Percentiles rank a stretch among this genome's conserved stretches.
Conservation (phyloP, 2,113 vertebrate species). For the Enhydra lutris region DNA sequence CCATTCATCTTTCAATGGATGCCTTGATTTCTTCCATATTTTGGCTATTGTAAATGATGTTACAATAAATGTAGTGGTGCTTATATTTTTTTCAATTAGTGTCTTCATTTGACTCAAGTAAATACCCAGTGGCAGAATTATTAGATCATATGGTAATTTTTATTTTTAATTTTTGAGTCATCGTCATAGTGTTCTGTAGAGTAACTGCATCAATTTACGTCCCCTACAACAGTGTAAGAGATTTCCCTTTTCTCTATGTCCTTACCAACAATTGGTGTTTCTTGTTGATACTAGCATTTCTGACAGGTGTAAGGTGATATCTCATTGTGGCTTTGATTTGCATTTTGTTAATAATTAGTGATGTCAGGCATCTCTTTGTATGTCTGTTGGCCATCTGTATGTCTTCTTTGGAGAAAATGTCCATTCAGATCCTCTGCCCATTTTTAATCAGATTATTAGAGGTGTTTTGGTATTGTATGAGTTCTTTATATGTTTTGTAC, state of each 20-base stretch:
- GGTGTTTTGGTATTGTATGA: background rate
- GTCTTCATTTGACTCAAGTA: background rate
- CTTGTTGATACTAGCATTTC: background rate
- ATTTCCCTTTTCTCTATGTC: background rate
- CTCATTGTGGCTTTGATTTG: background rate
- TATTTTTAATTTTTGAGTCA: background rate
- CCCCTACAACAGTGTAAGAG: background rate
- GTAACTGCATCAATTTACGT: background rate
- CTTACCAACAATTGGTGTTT: background rate
- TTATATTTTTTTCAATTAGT: background rate
- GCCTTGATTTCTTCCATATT: background rate
- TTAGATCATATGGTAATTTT: background rate
- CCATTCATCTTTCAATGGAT: background rate
- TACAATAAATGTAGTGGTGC: background rate
- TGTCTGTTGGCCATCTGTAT: background rate
- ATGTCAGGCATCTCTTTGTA: background rate
- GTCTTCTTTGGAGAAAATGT: background rate
- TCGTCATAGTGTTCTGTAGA: background rate
- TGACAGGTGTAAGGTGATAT: background rate
- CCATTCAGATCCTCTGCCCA: background rate
- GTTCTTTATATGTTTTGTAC: background rate
- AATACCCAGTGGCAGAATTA: background rate
- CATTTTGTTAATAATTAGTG: background rate
- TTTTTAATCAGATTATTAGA: background rate
- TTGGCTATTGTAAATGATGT: background rate